These are phyloP conservation scores for Cataglyphis livida DNA, from an alignment of 2,888 invertebrate species.

Conservation along the genomic window DNA sequence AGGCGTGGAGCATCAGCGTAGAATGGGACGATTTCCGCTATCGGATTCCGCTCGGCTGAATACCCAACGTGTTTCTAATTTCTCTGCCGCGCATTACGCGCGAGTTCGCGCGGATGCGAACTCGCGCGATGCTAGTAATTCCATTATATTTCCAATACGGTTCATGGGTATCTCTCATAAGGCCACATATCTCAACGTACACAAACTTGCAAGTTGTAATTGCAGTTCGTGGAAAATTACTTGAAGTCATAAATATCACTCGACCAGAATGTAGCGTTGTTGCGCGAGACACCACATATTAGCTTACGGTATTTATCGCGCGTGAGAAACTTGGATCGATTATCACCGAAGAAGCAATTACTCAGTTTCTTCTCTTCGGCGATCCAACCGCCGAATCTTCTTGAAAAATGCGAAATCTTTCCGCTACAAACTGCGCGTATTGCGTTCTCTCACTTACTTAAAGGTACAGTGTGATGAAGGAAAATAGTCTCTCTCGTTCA, in stretches of 20 bases:
- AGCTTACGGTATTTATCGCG: conserved; percentile 30
- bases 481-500: background rate
- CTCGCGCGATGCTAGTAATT: conserved; percentile 36
- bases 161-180: conserved; percentile 25
- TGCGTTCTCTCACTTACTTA: background rate
- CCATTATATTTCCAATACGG: conserved; percentile 48
- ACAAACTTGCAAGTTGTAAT: conserved; percentile 54
- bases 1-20: background rate
- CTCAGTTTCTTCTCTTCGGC: background rate
- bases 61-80: conserved; percentile 4
- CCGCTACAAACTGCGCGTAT: background rate
- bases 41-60: background rate
- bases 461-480: background rate
- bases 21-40: background rate
- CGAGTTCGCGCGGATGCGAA: background rate
- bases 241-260: conserved; percentile 55
- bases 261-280: conserved; percentile 20
- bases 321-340: conserved; percentile 18
- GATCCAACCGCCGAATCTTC: background rate
- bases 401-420: background rate
- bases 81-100: conserved; percentile 8
- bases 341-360: conserved; percentile 25
- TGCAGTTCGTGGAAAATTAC: conserved; percentile 53
- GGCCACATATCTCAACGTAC: conserved; percentile 50
- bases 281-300: conserved; percentile 16